Base-by-base conservation (phyloP, 2,113 vertebrate genomes). In the Cryptoleucopteryx plumbea region DNA sequence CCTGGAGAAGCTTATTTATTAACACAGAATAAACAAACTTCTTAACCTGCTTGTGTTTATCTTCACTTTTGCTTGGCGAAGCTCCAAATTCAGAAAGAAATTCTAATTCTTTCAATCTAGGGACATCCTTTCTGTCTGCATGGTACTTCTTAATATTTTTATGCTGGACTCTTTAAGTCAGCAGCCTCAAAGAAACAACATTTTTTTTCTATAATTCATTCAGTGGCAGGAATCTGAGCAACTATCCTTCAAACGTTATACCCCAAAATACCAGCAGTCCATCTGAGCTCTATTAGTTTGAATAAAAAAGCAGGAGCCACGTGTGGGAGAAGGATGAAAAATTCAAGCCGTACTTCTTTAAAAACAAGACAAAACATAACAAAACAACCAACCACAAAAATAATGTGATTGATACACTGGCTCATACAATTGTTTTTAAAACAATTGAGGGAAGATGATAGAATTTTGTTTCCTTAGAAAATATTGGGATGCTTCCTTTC, bases 31-130 rank as follows among this genome's bases (percentile, higher is more conserved):
- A 88, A 95, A 82, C 73, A 92, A 93, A 73, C 42, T 27, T 80
- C 79, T 93, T 94, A 95, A 92, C 90, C 55, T 93, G 50, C 47
- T 93, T 80, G 31, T 79, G 59, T 82, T 93, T 90, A 48, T 82
- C 62, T 70, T 96, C 53, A 82, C 9, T 96, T 85, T 91, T 73
- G 14, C 47, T 93, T 93, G 45, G 62, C 71, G 63, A 71, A 80
- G 26, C 17, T 94, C 48, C 48, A 79, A 75, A 45, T 87, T 90
- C 47, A 73, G 80, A 88, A 88, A 38, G 5, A 93, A 89, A 72
- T 63, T 43, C 8, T 63, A 63, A 71, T 82, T 93, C 43, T 82
- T 75, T 94, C 48, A 77, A 7, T 68, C 77, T 82, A 34, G 17
- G 23, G 18, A 45, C 52, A 12, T 42, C 10, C 32, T 58, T 87